phyloP scores from a whole-genome alignment of 2,888 invertebrate species.

The Cosmia pyralina region DNA sequence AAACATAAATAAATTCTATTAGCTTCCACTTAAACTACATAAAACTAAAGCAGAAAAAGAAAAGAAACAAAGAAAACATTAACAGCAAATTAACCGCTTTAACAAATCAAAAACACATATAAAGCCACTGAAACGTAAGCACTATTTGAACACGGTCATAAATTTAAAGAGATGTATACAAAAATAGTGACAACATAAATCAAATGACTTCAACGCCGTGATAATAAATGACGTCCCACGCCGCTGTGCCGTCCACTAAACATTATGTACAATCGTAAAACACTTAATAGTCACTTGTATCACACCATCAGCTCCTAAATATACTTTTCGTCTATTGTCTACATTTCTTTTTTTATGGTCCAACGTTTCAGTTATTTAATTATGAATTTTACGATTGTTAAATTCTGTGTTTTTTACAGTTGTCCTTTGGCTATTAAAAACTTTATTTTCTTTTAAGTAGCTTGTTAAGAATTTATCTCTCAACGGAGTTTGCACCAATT shows the following conservation, averaged over 20 bases:
- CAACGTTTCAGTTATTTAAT: conserved; percentile 44
- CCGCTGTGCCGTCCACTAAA: conserved; percentile 68
- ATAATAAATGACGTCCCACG: conserved; percentile 68
- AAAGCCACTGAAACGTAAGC: conserved; percentile 58
- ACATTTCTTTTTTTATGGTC: conserved; percentile 51
- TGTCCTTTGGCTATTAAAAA: conserved; percentile 46
- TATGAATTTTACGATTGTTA: conserved; percentile 44
- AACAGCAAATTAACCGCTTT: conserved; percentile 59
- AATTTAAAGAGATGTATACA: conserved; percentile 66
- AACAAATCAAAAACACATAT: conserved; percentile 65
- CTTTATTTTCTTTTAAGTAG: conserved; percentile 41
- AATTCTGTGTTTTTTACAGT: conserved; percentile 38
- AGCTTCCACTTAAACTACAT: conserved; percentile 44
- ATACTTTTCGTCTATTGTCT: conserved; percentile 51
- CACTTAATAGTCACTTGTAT: conserved; percentile 72
- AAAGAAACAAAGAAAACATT: conserved; percentile 38
- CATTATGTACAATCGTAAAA: conserved; percentile 71
- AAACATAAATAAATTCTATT: conserved; percentile 39
- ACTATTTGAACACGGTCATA: conserved; percentile 61
- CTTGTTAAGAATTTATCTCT: conserved; percentile 7
- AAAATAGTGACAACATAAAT: conserved; percentile 68
- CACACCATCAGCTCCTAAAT: conserved; percentile 51
- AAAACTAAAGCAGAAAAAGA: conserved; percentile 53
- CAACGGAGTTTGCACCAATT: conserved; percentile 10
- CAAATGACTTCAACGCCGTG: conserved; percentile 68